A percentile compares a stretch with the other conserved stretches of the same genome.
These are phyloP conservation scores for Phania funesta DNA, from an alignment of 2,888 invertebrate genomes.

Conservation along the genomic window DNA sequence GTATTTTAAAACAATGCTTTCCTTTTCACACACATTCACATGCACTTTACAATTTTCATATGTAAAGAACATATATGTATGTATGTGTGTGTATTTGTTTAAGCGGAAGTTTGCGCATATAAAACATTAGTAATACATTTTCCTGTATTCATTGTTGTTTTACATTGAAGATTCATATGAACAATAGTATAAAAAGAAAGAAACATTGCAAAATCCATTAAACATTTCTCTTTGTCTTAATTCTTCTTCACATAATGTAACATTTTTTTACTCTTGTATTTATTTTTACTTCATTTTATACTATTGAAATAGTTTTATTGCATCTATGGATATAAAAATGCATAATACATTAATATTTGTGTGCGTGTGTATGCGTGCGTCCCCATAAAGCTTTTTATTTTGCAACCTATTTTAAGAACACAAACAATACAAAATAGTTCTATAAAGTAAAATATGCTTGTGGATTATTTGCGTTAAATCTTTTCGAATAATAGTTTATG, in stretches of 20 bases:
- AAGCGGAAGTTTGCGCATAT: not conserved
- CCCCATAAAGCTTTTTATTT: slow-evolving; percentile 1
- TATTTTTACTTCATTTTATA: not conserved
- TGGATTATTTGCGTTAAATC: not conserved
- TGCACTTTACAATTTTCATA: not conserved
- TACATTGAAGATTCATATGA: slow-evolving; percentile 41
- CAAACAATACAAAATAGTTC: not conserved
- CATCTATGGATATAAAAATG: slow-evolving; percentile 9
- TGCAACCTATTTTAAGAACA: slow-evolving; percentile 23
- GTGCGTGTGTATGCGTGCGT: not conserved
- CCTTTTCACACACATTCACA: not conserved
- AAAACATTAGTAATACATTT: slow-evolving; percentile 16
- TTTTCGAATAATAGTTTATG: not conserved
- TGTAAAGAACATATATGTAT: not conserved
- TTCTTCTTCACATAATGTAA: not conserved
- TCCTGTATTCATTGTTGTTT: slow-evolving; percentile 18
- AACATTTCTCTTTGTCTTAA: slow-evolving; percentile 36
- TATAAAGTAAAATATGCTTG: not conserved
- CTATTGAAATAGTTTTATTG: slow-evolving; percentile 23
- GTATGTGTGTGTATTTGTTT: not conserved
- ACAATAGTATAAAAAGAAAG: slow-evolving; percentile 42
- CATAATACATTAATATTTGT: not conserved
- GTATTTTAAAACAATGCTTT: slow-evolving; percentile 37
- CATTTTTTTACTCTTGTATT: slow-evolving; percentile 6
- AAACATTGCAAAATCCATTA: slow-evolving; percentile 51